These are phyloP conservation scores for Lagocephalus sceleratus DNA, from an alignment of 2,797 vertebrate species.

Conservation along the genomic window DNA sequence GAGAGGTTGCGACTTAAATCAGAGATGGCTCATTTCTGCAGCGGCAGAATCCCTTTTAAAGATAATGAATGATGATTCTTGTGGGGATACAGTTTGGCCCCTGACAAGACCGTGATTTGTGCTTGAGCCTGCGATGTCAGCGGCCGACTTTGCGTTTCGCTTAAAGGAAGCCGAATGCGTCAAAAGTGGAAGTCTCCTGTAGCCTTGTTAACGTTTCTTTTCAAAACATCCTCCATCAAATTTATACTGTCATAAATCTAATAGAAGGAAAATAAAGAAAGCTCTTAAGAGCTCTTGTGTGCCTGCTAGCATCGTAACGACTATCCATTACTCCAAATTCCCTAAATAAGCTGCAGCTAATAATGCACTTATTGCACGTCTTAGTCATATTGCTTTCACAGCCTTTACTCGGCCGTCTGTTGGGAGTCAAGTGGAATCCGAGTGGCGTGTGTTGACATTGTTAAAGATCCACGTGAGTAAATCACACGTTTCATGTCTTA, in stretches of 20 bases:
- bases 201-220: not conserved
- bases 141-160: too few relatives aligned
- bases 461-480: conserved; percentile 52
- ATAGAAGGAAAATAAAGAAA: not conserved
- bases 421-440: conserved; percentile 36
- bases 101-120: too few relatives aligned
- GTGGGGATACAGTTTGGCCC: too few relatives aligned
- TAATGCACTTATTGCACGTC: conserved; percentile 34
- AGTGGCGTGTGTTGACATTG: conserved; percentile 61
- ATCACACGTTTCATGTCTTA: conserved; percentile 48
- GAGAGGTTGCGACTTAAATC: not conserved
- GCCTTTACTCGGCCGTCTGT: conserved; percentile 37
- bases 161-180: too few relatives aligned
- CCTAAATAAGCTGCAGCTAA: conserved; percentile 31
- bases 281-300: conserved; percentile 8
- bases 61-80: not conserved
- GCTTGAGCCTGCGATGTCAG: too few relatives aligned
- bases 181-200: not conserved
- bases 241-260: conserved; percentile 3
- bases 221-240: not conserved
- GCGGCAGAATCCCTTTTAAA: not conserved
- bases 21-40: conserved; percentile 1
- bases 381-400: conserved; percentile 35
- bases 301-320: conserved; percentile 6
- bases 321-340: conserved; percentile 26